Percentiles rank a stretch among this genome's conserved stretches.
These are phyloP conservation scores for Tauraco erythrolophus DNA, from an alignment of 2,113 vertebrate species.

Conservation along the genomic window DNA sequence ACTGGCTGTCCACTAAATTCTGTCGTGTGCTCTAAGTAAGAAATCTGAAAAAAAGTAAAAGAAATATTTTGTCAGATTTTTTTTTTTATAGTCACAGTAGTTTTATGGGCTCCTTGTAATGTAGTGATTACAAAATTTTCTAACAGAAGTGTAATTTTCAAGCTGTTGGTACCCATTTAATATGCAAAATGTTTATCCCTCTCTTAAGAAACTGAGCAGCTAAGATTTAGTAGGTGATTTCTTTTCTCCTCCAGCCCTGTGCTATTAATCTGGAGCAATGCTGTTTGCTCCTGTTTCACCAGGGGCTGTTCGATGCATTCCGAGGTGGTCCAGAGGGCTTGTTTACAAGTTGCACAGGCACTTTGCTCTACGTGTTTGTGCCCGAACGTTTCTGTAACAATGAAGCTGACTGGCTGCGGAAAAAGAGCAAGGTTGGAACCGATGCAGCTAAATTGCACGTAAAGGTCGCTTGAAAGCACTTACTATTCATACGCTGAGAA, in stretches of 20 bases:
- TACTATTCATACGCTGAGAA: neutral
- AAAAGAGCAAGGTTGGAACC: neutral
- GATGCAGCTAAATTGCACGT: neutral
- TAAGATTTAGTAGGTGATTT: neutral
- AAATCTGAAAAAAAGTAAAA: conserved; percentile 6
- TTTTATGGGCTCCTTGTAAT: neutral
- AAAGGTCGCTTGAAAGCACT: neutral
- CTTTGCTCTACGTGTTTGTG: neutral
- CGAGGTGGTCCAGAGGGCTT: neutral
- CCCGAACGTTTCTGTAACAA: neutral
- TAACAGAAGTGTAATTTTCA: conserved; percentile 15
- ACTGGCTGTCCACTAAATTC: conserved; percentile 10
- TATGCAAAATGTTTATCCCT: neutral
- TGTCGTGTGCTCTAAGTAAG: neutral
- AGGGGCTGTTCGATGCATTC: neutral
- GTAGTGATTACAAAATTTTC: neutral
- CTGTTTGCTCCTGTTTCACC: neutral
- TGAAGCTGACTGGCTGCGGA: neutral
- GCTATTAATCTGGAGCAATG: neutral
- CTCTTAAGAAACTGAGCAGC: neutral
- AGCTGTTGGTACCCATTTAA: neutral
- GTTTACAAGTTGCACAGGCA: neutral
- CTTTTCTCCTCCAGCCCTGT: neutral
- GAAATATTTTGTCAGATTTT: neutral
- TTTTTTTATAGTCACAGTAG: neutral